Conservation (phyloP, 2,888 invertebrate genomes). For the Acleris literana region DNA sequence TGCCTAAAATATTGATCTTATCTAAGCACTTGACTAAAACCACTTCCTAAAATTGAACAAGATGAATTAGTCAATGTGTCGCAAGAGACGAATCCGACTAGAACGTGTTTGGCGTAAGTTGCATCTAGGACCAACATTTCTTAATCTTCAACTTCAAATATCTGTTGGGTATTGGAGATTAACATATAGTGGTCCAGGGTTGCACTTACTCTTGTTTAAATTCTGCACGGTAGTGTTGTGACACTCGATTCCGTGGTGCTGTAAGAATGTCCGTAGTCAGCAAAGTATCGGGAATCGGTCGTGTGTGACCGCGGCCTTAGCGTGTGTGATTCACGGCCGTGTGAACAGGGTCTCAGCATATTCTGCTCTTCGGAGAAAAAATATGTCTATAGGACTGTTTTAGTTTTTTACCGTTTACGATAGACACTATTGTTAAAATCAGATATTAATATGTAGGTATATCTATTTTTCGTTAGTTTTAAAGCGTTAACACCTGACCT, state of each 20-base stretch:
- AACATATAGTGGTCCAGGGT: too few species aligned
- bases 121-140: too few species aligned
- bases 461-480: too few species aligned
- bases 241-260: constrained; percentile 57
- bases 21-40: not conserved
- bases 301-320: constrained; percentile 49
- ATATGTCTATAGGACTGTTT: too few species aligned
- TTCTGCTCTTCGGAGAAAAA: constrained; percentile 16
- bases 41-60: not conserved
- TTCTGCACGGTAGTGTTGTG: constrained; percentile 51
- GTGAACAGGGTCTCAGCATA: constrained; percentile 47
- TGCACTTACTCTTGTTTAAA: too few species aligned
- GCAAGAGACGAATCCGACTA: not conserved
- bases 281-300: constrained; percentile 62
- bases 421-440: too few species aligned
- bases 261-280: constrained; percentile 68
- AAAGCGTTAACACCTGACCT: too few species aligned
- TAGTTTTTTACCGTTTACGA: too few species aligned
- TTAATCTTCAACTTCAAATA: too few species aligned
- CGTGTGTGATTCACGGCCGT: constrained; percentile 58
- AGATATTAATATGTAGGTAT: too few species aligned
- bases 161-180: too few species aligned
- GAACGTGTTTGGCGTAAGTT: too few species aligned
- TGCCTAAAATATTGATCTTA: not conserved
- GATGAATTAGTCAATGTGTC: constrained; percentile 6